phyloP scores from a whole-genome alignment of 2,113 vertebrate genomes.

The Ctenomys sociabilis region DNA sequence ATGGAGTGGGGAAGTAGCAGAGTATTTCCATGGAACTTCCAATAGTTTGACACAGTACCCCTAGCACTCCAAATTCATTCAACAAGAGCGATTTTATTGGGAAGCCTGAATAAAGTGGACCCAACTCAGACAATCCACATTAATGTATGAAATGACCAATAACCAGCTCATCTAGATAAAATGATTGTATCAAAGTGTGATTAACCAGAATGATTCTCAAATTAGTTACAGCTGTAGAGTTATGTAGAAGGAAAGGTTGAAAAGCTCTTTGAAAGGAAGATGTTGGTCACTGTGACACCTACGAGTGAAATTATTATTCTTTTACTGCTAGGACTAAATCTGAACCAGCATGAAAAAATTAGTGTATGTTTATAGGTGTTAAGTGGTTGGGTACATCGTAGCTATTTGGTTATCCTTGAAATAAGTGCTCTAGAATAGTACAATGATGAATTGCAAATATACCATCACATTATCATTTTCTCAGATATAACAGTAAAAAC shows the following conservation, averaged over 20 bases:
- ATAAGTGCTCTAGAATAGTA: neutral
- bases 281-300: neutral
- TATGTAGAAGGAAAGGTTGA: neutral
- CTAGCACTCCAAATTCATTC: neutral
- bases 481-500: neutral
- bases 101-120: neutral
- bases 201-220: conserved; percentile 1
- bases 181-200: conserved; percentile 8
- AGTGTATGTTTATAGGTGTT: neutral
- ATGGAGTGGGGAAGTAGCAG: neutral
- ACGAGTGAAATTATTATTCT: conserved; percentile 21
- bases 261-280: neutral
- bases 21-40: neutral
- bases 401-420: neutral
- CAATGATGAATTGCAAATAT: neutral
- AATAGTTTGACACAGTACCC: neutral
- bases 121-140: neutral
- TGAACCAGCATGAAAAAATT: neutral
- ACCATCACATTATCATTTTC: neutral
- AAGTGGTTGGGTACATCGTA: neutral
- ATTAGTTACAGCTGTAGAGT: neutral
- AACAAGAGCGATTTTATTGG: neutral
- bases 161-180: neutral
- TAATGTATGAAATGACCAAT: neutral
- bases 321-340: neutral